A percentile compares a stretch with the other conserved stretches of the same genome.
Evolutionary conservation across 2,797 vertebrate species (phyloP).

Genomic region (Danio albolineatus): DNA sequence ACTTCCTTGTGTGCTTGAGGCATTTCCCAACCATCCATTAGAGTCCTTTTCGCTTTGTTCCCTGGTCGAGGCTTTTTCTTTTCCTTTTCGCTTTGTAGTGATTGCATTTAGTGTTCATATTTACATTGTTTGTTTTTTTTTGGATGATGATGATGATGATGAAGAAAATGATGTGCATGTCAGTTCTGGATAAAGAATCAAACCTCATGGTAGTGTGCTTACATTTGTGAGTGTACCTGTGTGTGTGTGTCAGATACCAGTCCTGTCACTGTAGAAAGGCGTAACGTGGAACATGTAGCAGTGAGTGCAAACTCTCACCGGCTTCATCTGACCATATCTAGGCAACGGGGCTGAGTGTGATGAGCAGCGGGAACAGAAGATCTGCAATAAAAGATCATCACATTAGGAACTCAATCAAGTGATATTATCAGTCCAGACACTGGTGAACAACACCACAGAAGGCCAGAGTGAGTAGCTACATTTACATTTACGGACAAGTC

Average conservation of each 20-base stretch:
- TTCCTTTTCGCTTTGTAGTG: conserved; percentile 17
- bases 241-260: conserved; percentile 72
- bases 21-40: conserved; percentile 24
- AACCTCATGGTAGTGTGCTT: conserved; percentile 53
- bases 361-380: conserved; percentile 98
- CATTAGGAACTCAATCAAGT: background rate
- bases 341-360: conserved; percentile 95
- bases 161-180: conserved; percentile 42
- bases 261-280: conserved; percentile 93
- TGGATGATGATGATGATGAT: conserved; percentile 20
- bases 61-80: conserved; percentile 28
- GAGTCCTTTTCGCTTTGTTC: conserved; percentile 36
- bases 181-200: conserved; percentile 25
- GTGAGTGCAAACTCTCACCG: conserved; percentile 97
- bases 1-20: conserved; percentile 47
- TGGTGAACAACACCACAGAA: too few species aligned
- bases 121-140: conserved; percentile 33
- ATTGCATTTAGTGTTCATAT: conserved; percentile 49
- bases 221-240: conserved; percentile 23
- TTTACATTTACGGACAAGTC: too few species aligned
- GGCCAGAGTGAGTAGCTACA: too few species aligned
- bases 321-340: conserved; percentile 95
- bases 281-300: conserved; percentile 99
- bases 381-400: conserved; percentile 80
- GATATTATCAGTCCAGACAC: too few species aligned